Conservation (phyloP, 2,888 invertebrate species). For the Pyralis farinalis region DNA sequence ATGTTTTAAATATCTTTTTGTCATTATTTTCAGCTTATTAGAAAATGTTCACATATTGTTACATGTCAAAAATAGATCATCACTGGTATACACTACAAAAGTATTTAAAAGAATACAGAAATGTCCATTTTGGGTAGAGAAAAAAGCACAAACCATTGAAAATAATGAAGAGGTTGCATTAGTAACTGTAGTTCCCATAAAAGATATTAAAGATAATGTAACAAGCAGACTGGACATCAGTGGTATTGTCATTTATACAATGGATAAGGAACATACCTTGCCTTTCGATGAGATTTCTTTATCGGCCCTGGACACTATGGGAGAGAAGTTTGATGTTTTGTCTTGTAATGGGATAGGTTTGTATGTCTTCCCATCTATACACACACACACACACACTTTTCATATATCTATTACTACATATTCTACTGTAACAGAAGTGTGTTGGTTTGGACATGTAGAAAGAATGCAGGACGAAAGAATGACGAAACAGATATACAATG, state of each 20-base stretch:
- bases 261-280: slow-evolving; percentile 34
- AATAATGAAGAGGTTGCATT: slow-evolving; percentile 30
- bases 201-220: slow-evolving; percentile 41
- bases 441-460: too few relatives aligned
- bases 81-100: slow-evolving; percentile 50
- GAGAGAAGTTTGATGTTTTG: slow-evolving; percentile 49
- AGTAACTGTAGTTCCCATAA: slow-evolving; percentile 37
- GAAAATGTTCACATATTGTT: slow-evolving; percentile 46
- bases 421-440: too few relatives aligned
- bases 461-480: too few relatives aligned
- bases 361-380: too few relatives aligned
- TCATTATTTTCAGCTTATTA: slow-evolving; percentile 40
- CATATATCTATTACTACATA: too few relatives aligned
- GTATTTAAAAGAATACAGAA: slow-evolving; percentile 33
- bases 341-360: slow-evolving; percentile 32
- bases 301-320: slow-evolving; percentile 44
- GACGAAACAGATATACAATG: too few relatives aligned
- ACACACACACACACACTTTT: too few relatives aligned
- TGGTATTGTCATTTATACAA: slow-evolving; percentile 42
- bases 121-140: slow-evolving; percentile 46
- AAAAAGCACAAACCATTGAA: slow-evolving; percentile 22
- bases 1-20: neutral
- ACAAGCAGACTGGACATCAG: slow-evolving; percentile 42
- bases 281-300: slow-evolving; percentile 47
- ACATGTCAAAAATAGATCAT: slow-evolving; percentile 29